Evolutionary conservation across 53 echinoderm and acorn worm genomes (phyloP).

Genomic region (Holothuria leucospilota): DNA sequence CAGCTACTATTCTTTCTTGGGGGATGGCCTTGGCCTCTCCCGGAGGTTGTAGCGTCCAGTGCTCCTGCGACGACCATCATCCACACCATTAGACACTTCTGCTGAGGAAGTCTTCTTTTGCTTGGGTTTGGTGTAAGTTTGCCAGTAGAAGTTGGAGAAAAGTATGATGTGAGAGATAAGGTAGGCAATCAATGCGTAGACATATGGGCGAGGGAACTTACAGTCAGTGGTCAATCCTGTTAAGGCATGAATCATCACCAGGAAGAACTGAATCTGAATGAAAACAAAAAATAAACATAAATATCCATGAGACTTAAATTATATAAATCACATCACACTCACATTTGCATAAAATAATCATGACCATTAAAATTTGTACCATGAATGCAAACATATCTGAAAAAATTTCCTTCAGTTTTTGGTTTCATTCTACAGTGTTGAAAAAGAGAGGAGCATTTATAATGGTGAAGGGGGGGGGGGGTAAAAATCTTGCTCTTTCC

Average conservation of each 20-base stretch:
- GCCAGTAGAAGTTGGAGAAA: conserved; percentile 89
- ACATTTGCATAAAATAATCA: too few relatives aligned
- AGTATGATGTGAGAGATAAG: conserved; percentile 86
- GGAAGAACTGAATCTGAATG: conserved; percentile 81
- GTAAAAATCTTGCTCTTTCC: too few relatives aligned
- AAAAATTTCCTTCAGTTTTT: too few relatives aligned
- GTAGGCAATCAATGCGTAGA: conserved; percentile 80
- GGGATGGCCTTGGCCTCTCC: conserved; percentile 59
- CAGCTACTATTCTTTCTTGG: conserved; percentile 31
- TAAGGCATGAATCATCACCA: conserved; percentile 79
- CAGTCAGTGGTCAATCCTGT: conserved; percentile 70
- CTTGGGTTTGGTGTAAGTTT: conserved; percentile 57
- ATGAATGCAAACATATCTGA: too few relatives aligned
- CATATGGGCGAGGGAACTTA: conserved; percentile 70
- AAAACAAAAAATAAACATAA: not conserved
- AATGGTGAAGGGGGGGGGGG: too few relatives aligned
- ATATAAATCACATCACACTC: not conserved
- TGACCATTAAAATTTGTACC: too few relatives aligned
- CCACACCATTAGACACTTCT: conserved; percentile 8
- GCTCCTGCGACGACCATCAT: not conserved
- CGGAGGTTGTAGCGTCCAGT: conserved; percentile 82
- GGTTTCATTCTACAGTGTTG: too few relatives aligned
- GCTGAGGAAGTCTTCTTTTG: conserved; percentile 27
- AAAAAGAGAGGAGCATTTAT: too few relatives aligned
- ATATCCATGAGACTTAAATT: not conserved